Percentiles rank a stretch among this genome's conserved stretches.
phyloP scores from a whole-genome alignment of 2,888 invertebrate genomes.

The Alsophila aescularia region DNA sequence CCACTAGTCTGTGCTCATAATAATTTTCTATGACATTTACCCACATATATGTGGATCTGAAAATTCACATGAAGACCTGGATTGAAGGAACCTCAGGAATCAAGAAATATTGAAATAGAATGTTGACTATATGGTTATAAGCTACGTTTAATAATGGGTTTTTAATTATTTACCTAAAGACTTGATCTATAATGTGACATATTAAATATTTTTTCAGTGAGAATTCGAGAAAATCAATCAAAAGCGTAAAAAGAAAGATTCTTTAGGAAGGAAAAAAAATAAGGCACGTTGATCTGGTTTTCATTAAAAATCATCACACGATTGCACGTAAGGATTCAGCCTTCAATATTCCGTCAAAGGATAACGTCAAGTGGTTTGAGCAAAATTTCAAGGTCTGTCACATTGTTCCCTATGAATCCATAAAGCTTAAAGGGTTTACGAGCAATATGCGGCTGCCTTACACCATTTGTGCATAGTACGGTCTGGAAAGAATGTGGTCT shows the following conservation, averaged over 20 bases:
- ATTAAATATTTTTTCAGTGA: too few species aligned
- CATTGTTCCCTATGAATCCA: conserved; percentile 32
- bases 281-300: not conserved
- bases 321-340: conserved; percentile 1
- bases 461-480: conserved; percentile 23
- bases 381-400: conserved; percentile 35
- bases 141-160: too few species aligned
- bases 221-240: too few species aligned
- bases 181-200: too few species aligned
- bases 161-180: too few species aligned
- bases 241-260: not conserved
- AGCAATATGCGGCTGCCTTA: conserved; percentile 35
- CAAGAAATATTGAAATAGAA: too few species aligned
- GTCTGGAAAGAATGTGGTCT: conserved; percentile 14
- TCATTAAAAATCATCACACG: conserved; percentile 25
- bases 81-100: too few species aligned
- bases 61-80: too few species aligned
- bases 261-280: conserved; percentile 1
- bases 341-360: conserved; percentile 25
- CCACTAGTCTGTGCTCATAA: too few species aligned
- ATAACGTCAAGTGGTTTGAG: conserved; percentile 26
- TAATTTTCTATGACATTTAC: too few species aligned
- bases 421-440: conserved; percentile 34
- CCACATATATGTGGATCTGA: too few species aligned
- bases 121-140: too few species aligned